Evolutionary conservation across 2,888 invertebrate species (phyloP).

Genomic region (Panorpa germanica): DNA sequence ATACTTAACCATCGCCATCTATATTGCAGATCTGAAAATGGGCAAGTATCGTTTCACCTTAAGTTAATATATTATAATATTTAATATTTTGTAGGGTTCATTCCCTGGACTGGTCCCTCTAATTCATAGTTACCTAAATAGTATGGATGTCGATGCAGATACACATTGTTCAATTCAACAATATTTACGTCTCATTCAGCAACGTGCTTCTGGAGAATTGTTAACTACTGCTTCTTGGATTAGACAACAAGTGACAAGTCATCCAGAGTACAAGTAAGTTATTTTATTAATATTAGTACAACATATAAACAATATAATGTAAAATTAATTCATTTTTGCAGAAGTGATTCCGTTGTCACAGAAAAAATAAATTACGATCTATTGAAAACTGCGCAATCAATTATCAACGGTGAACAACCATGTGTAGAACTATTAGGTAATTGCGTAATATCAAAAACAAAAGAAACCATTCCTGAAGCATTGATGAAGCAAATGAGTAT

Average conservation of each 20-base stretch:
- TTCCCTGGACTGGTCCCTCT: slow-evolving; percentile 92
- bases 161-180: slow-evolving; percentile 94
- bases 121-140: slow-evolving; percentile 82
- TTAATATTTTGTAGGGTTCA: slow-evolving; percentile 43
- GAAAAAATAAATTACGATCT: slow-evolving; percentile 86
- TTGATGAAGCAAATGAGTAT: slow-evolving; percentile 45
- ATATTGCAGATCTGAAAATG: too few species aligned
- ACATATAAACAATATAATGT: too few species aligned
- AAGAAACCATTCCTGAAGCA: slow-evolving; percentile 68
- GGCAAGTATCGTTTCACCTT: too few species aligned
- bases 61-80: slow-evolving; percentile 5
- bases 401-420: slow-evolving; percentile 47
- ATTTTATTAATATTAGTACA: too few species aligned
- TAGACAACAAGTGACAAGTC: slow-evolving; percentile 68
- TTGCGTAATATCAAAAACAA: slow-evolving; percentile 57
- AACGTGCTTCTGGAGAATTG: slow-evolving; percentile 73
- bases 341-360: slow-evolving; percentile 74
- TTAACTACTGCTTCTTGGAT: slow-evolving; percentile 92
- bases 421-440: slow-evolving; percentile 63
- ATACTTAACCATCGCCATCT: not conserved
- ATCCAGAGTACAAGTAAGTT: slow-evolving; percentile 75
- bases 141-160: slow-evolving; percentile 95
- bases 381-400: slow-evolving; percentile 50
- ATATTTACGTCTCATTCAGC: slow-evolving; percentile 83
- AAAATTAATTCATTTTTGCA: slow-evolving; percentile 23